A percentile compares a stretch with the other conserved stretches of the same genome.
Evolutionary conservation across 1,140 invertebrate species (phyloP).

Genomic region (Gonioctena quinquepunctata): DNA sequence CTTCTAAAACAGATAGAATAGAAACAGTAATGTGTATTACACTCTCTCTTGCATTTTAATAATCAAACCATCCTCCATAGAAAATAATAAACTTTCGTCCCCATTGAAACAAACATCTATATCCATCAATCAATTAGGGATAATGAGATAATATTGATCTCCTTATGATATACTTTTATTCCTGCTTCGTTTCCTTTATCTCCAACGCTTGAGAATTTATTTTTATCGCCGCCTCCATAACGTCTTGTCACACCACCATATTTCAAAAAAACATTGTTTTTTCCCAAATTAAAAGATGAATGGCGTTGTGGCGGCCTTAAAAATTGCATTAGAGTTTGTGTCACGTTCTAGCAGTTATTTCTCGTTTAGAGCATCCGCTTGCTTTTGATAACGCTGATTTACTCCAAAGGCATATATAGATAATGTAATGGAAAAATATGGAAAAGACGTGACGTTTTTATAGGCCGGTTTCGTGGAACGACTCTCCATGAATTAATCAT

Average conservation of each 20-base stretch:
- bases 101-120: too few relatives aligned
- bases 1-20: too few relatives aligned
- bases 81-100: too few relatives aligned
- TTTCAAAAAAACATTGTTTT: not conserved
- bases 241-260: not conserved
- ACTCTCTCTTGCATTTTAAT: too few relatives aligned
- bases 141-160: too few relatives aligned
- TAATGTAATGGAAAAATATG: conserved; percentile 54
- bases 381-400: conserved; percentile 52
- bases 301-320: conserved; percentile 19
- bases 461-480: not conserved
- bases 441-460: conserved; percentile 37
- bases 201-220: not conserved
- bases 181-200: too few relatives aligned
- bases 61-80: too few relatives aligned
- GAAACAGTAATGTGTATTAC: too few relatives aligned
- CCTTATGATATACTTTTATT: too few relatives aligned
- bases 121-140: too few relatives aligned
- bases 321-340: conserved; percentile 47
- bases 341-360: conserved; percentile 51
- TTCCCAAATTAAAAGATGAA: conserved; percentile 16
- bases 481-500: conserved; percentile 6
- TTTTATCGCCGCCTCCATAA: not conserved
- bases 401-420: conserved; percentile 48
- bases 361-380: conserved; percentile 46